These are phyloP conservation scores for Limulus polyphemus DNA, from an alignment of 2,888 invertebrate species.

Conservation along the genomic window DNA sequence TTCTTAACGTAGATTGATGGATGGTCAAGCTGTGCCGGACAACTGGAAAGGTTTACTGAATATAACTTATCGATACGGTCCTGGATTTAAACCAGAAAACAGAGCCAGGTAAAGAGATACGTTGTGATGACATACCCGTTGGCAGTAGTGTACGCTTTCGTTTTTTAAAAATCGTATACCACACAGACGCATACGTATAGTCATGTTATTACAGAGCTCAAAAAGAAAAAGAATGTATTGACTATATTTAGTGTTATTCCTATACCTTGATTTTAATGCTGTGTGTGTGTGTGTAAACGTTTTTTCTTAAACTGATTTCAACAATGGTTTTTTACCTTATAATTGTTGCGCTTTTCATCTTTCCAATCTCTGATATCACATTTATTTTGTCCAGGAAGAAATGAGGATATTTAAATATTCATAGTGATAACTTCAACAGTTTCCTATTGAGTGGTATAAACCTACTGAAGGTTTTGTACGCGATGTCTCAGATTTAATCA, in stretches of 20 bases:
- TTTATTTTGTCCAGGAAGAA: too few species aligned
- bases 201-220: background rate
- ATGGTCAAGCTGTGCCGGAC: slow-evolving; percentile 6
- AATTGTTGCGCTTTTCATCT: too few species aligned
- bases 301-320: too few species aligned
- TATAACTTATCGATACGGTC: slow-evolving; percentile 22
- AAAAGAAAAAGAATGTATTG: too few species aligned
- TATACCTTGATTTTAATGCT: too few species aligned
- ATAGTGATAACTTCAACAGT: background rate
- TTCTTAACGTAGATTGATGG: slow-evolving; percentile 6
- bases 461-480: background rate
- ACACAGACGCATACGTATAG: background rate
- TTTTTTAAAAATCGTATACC: slow-evolving; percentile 4
- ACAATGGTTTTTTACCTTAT: too few species aligned
- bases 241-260: too few species aligned
- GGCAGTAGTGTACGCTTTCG: background rate
- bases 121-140: background rate
- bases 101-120: slow-evolving; percentile 6
- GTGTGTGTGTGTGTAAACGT: too few species aligned
- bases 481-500: too few species aligned
- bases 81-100: slow-evolving; percentile 15
- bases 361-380: too few species aligned
- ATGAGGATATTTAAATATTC: background rate
- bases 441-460: background rate
- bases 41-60: slow-evolving; percentile 22